A percentile compares a stretch with the other conserved stretches of the same genome.
phyloP scores from a whole-genome alignment of 2,113 vertebrate species.

The Mesembrinibis cayennensis region DNA sequence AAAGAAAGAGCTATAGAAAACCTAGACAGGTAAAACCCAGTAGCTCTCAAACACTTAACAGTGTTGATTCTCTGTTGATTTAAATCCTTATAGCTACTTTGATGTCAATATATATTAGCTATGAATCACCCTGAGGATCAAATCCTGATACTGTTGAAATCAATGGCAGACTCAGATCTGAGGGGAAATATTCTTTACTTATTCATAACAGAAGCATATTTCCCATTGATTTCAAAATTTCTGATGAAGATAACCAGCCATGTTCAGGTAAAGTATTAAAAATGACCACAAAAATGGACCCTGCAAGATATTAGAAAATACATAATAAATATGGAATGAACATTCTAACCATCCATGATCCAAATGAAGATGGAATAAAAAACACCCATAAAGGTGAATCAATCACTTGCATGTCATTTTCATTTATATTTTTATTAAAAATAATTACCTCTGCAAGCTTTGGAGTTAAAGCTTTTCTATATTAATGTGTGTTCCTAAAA shows the following conservation, averaged over 20 bases:
- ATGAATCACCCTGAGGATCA: not conserved
- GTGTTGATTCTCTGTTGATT: not conserved
- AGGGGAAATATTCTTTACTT: not conserved
- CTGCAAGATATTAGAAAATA: not conserved
- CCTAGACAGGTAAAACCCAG: not conserved
- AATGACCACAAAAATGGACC: not conserved
- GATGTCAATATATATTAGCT: not conserved
- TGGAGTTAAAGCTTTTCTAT: not conserved
- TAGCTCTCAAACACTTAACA: not conserved
- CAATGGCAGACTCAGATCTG: not conserved
- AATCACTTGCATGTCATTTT: not conserved
- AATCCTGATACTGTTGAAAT: not conserved
- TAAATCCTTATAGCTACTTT: not conserved
- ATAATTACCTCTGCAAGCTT: not conserved
- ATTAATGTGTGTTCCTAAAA: not conserved
- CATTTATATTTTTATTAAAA: not conserved
- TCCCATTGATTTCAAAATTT: not conserved
- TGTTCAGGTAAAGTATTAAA: not conserved
- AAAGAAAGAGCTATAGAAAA: not conserved
- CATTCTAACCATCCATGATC: not conserved
- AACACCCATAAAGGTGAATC: accelerated
- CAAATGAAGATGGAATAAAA: not conserved
- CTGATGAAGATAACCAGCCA: not conserved
- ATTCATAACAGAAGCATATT: not conserved
- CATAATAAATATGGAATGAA: not conserved